Conservation (phyloP, 2,888 invertebrate genomes). For the Augochlorella aurata region DNA sequence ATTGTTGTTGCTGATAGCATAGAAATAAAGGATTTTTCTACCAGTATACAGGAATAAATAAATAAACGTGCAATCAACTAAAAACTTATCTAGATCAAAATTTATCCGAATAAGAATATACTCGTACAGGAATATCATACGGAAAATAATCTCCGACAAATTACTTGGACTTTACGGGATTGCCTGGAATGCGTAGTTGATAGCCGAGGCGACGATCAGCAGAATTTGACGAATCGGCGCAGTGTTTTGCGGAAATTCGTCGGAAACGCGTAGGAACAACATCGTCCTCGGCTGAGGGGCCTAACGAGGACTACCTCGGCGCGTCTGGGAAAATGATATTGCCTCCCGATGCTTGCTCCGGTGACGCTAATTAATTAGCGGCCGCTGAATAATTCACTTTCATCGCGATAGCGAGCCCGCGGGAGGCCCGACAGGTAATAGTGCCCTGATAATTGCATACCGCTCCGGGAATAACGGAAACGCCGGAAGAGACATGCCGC, state of each 20-base stretch:
- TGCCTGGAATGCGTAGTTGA: too few relatives aligned
- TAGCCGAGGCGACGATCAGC: too few relatives aligned
- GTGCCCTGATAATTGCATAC: slow-evolving; percentile 51
- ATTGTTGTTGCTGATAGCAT: too few relatives aligned
- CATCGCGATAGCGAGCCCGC: slow-evolving; percentile 54
- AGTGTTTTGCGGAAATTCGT: slow-evolving; percentile 25
- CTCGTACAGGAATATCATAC: too few relatives aligned
- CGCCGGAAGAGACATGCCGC: slow-evolving; percentile 11
- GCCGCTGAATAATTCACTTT: slow-evolving; percentile 66
- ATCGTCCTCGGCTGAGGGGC: slow-evolving; percentile 19
- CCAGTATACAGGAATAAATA: too few relatives aligned
- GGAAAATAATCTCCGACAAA: too few relatives aligned
- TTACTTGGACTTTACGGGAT: too few relatives aligned
- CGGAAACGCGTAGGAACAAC: slow-evolving; percentile 26
- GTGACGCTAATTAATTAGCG: slow-evolving; percentile 65
- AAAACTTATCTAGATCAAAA: too few relatives aligned
- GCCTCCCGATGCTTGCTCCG: slow-evolving; percentile 27
- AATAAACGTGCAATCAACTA: too few relatives aligned
- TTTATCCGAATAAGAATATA: too few relatives aligned
- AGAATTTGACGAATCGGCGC: not conserved
- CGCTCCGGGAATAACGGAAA: slow-evolving; percentile 39
- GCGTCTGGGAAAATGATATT: slow-evolving; percentile 58
- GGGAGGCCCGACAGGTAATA: slow-evolving; percentile 46
- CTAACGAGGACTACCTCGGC: slow-evolving; percentile 28
- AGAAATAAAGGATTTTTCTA: too few relatives aligned